Base-by-base conservation (phyloP, 2,797 vertebrate species). In the Hirundo rustica region DNA sequence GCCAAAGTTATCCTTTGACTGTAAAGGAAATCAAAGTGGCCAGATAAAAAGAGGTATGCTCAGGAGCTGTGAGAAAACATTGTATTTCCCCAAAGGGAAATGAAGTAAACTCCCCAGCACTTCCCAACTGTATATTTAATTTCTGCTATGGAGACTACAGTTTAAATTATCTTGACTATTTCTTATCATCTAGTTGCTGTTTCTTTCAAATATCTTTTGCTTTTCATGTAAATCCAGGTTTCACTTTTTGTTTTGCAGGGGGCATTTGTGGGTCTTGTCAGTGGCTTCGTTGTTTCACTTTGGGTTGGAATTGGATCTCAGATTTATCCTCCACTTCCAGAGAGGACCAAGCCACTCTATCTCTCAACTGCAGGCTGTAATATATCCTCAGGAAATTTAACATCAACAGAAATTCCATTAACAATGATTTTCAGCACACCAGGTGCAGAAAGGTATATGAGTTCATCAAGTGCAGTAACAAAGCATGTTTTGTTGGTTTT, bases 271-370 rank as follows among this genome's bases (percentile, higher is more conserved):
- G 99, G 99, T 45, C 97, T 99, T 95, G n/a, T 98, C 61, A 81
- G 58, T 29, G 98, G 99, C 62, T 98, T 99, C 38, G 32, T 64
- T 85, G 65, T 99, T 96, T 98, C 98, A 26, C 96, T 99, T 93
- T 99, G 99, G 99, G 97, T 98, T 97, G 99, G 99, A 95, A 98
- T 99, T 13, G 99, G 99, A 96, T 93, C 97, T 85, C 99, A 99
- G 97, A 60, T 99, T 85, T 99, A 99, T 89, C 98, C 98, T 74
- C 97, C 98, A 1, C 95, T 98, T 44, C 92, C 55, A n/a, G 97
- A 96, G 11, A 98, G 97, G 93, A 99, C 98, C 64, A 93, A 93
- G 30, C 98, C 98, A 61, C 98, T 99, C 7, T 10, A 20, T n/a
- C 78, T 99, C 65, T 98, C 78, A 23, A 98, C 87, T 64, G 70